phyloP scores from a whole-genome alignment of 2,888 invertebrate genomes.

The Euzetes globulus region DNA sequence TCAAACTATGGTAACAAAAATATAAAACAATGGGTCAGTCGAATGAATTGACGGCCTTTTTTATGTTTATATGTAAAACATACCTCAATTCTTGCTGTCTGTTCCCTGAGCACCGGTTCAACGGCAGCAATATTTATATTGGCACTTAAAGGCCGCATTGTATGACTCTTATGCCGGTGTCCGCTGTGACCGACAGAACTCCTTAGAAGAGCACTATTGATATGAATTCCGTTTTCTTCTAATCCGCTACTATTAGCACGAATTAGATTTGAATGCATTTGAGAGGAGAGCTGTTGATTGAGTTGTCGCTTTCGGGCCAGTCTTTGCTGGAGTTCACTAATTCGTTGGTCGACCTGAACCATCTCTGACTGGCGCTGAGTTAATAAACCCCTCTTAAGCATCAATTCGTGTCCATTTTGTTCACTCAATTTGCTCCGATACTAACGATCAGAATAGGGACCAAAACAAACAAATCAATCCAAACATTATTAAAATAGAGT shows the following conservation, averaged over 20 bases:
- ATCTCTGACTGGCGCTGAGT: slow-evolving; percentile 84
- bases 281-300: slow-evolving; percentile 64
- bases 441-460: slow-evolving; percentile 53
- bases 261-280: slow-evolving; percentile 43
- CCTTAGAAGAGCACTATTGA: slow-evolving; percentile 2
- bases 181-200: slow-evolving; percentile 33
- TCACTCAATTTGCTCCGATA: slow-evolving; percentile 93
- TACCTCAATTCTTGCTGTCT: slow-evolving; percentile 6
- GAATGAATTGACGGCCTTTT: too few species aligned
- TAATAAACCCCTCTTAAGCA: slow-evolving; percentile 77
- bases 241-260: slow-evolving; percentile 2
- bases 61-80: too few species aligned
- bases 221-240: not conserved
- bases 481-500: not conserved
- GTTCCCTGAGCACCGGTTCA: slow-evolving; percentile 47
- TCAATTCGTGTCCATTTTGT: slow-evolving; percentile 82
- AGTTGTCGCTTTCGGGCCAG: slow-evolving; percentile 77
- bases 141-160: slow-evolving; percentile 39
- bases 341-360: slow-evolving; percentile 81
- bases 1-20: not conserved
- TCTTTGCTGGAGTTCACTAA: slow-evolving; percentile 84
- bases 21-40: not conserved
- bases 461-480: slow-evolving; percentile 11
- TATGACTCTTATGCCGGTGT: not conserved
- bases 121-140: slow-evolving; percentile 48